Conservation (phyloP, 2,113 vertebrate species). For the Typhlomys cinereus region DNA sequence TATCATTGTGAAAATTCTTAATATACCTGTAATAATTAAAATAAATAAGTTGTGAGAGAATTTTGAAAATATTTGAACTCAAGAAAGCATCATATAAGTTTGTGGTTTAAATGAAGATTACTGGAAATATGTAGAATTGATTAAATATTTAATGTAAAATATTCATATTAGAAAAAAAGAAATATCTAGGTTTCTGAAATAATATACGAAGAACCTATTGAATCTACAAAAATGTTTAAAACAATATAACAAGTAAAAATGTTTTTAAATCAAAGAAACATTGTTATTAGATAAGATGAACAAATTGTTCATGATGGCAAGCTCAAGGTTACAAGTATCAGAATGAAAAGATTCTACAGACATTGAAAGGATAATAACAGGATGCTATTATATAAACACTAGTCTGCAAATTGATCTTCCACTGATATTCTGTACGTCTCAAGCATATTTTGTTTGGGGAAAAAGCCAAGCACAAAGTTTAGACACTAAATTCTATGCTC, state of each 20-base stretch:
- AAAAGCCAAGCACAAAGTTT: background rate
- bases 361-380: background rate
- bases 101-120: no score
- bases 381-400: background rate
- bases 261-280: background rate
- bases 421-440: background rate
- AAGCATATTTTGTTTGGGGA: background rate
- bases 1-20: background rate
- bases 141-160: no score
- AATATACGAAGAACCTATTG: background rate
- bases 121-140: no score
- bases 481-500: background rate
- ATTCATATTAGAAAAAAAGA: background rate
- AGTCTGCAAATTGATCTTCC: background rate
- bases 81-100: no score
- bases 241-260: background rate
- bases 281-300: background rate
- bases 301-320: background rate
- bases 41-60: background rate
- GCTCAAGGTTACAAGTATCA: background rate
- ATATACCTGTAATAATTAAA: background rate
- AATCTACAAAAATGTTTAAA: background rate
- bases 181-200: background rate
- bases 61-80: conserved; percentile 27
- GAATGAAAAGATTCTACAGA: background rate